Conservation (phyloP, 2,888 invertebrate species). For the Aleiodes alternator region DNA sequence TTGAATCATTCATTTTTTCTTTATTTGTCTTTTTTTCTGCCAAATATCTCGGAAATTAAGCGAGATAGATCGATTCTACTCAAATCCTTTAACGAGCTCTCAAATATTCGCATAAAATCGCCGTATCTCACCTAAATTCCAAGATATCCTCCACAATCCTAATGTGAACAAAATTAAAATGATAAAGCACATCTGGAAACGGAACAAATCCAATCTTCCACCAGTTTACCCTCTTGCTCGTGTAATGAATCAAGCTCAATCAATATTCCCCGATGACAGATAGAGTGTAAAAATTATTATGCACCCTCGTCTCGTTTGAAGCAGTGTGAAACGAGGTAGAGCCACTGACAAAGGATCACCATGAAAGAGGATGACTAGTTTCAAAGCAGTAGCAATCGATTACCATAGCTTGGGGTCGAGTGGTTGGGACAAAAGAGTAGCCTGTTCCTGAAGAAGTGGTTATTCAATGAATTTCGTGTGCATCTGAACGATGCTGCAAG, state of each 20-base stretch:
- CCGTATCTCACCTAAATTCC: too few species aligned
- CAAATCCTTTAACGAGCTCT: too few species aligned
- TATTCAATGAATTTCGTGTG: slow-evolving; percentile 53
- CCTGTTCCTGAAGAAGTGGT: slow-evolving; percentile 35
- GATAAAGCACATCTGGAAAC: too few species aligned
- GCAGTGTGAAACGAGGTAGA: slow-evolving; percentile 29
- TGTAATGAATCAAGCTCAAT: slow-evolving; percentile 51
- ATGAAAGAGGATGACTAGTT: slow-evolving; percentile 28
- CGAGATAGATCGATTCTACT: too few species aligned
- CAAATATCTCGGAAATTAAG: too few species aligned
- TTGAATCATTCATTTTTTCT: too few species aligned
- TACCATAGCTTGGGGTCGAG: slow-evolving; percentile 32
- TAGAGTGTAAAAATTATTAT: slow-evolving; percentile 14
- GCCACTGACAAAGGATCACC: slow-evolving; percentile 26
- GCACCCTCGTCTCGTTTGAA: slow-evolving; percentile 19
- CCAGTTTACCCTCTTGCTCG: too few species aligned
- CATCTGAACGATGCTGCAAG: slow-evolving; percentile 39
- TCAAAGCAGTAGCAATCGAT: slow-evolving; percentile 55
- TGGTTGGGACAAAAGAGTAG: slow-evolving; percentile 10
- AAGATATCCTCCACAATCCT: too few species aligned
- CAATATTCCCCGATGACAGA: slow-evolving; percentile 39
- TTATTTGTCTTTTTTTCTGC: too few species aligned
- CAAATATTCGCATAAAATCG: too few species aligned
- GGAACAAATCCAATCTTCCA: not conserved
- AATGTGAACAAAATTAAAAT: too few species aligned